Percentiles rank a stretch among this genome's conserved stretches.
Conservation (phyloP, 2,113 vertebrate genomes). For the Rhagologus leucostigma region DNA sequence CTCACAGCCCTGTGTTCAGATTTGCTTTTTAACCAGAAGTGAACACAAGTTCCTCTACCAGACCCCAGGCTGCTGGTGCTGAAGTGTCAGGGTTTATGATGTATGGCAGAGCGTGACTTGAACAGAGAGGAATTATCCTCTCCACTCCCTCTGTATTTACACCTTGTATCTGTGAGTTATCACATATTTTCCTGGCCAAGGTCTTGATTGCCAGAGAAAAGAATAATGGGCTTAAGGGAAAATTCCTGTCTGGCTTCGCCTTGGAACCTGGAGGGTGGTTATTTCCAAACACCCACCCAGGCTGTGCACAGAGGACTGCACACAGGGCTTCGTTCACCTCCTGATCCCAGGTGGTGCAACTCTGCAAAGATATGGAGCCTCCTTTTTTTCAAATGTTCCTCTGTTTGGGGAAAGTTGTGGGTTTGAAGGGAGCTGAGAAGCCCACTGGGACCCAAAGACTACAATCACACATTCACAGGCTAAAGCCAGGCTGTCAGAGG, state of each 20-base stretch:
- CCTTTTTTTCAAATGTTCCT: not conserved
- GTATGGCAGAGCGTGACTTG: not conserved
- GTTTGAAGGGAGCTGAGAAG: not conserved
- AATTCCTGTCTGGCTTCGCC: not conserved
- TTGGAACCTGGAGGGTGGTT: not conserved
- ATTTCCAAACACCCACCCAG: not conserved
- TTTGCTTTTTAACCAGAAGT: not conserved
- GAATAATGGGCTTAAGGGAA: not conserved
- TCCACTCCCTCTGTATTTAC: slow-evolving; percentile 45
- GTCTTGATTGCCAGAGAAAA: not conserved
- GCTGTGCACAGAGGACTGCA: not conserved
- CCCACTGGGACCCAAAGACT: not conserved
- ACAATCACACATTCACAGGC: not conserved
- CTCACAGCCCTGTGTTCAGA: not conserved
- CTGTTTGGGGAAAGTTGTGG: not conserved
- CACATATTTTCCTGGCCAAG: slow-evolving; percentile 17
- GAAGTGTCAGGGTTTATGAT: not conserved
- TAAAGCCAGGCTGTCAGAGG: not conserved
- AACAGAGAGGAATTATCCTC: slow-evolving; percentile 27
- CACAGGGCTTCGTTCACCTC: not conserved
- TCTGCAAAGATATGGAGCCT: not conserved
- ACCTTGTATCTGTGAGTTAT: slow-evolving; percentile 26
- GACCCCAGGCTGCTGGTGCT: not conserved
- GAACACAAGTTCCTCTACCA: not conserved
- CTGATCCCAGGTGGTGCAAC: not conserved